Conservation (phyloP, 2,888 invertebrate genomes). For the Ariolimax columbianus region DNA sequence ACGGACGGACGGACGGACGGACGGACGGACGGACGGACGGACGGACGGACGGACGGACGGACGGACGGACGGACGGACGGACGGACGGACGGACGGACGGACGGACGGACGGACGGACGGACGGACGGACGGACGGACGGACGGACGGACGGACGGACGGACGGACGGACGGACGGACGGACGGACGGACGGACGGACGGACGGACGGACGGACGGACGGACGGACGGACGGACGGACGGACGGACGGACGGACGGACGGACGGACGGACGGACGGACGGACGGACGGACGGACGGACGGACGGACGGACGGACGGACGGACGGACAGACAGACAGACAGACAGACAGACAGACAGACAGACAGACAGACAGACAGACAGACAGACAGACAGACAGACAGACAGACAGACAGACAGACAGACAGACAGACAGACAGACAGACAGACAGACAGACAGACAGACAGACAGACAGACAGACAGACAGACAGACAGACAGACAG, state of each 20-base stretch:
- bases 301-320: background rate
- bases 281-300: background rate
- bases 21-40: too few relatives aligned
- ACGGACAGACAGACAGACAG: constrained; percentile 17
- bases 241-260: background rate
- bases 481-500: background rate
- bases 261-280: background rate
- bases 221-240: background rate
- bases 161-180: background rate
- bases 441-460: background rate
- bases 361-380: constrained; percentile 24
- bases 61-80: too few relatives aligned
- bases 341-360: constrained; percentile 19
- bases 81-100: too few relatives aligned
- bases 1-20: too few relatives aligned
- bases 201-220: background rate
- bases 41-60: too few relatives aligned
- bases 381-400: constrained; percentile 19
- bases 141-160: background rate
- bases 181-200: background rate
- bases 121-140: background rate
- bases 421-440: background rate
- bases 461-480: constrained; percentile 1
- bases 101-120: background rate
- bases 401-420: background rate